Evolutionary conservation across 2,797 vertebrate genomes (phyloP), one percentile per base, ranked within the genome.

Genomic region (Nannoperca australis): DNA sequence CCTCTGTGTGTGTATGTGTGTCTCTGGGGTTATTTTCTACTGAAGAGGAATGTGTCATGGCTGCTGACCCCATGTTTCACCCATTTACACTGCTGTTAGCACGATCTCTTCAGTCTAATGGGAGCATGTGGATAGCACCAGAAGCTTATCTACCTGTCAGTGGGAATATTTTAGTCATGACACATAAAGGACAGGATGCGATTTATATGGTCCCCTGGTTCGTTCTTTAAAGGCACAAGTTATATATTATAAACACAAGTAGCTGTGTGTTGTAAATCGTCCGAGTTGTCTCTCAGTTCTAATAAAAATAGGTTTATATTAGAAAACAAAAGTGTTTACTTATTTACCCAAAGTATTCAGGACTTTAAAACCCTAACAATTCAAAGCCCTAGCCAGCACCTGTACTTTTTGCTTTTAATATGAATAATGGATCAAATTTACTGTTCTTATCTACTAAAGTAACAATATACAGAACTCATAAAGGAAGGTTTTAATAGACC

Each of bases 11-110:
- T 83, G 65, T 61, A 7, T 82, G 73, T 79, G 44, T 78, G 70
- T 70, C 56, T 50, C 32, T 47, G n/a, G 71, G 79, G 79, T 89
- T 89, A 89, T 90, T 88, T 90, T 86, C 70, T 85, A 78, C 81
- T 64, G 58, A 79, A 42, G 69, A 83, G 79, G 82, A 90, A 90
- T 87, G 86, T 89, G 91, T 90, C 87, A 84, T 61, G 85, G 87
- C 67, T 86, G 34, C 74, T 90, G 88, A 92, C 84, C 79, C 76
- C 67, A 64, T 91, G 85, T 86, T 89, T 75, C 62, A 73, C 44
- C 69, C 60, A 72, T 83, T 88, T 53, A 82, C 68, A 79, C 73
- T 70, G 74, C 56, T 73, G 67, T 91, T 89, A 81, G 49, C 76
- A 12, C 18, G 5, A 68, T 51, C 73, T 69, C 76, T 59, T 32